Evolutionary conservation across 2,888 invertebrate species (phyloP).

Genomic region (Stenotaenia linearis): DNA sequence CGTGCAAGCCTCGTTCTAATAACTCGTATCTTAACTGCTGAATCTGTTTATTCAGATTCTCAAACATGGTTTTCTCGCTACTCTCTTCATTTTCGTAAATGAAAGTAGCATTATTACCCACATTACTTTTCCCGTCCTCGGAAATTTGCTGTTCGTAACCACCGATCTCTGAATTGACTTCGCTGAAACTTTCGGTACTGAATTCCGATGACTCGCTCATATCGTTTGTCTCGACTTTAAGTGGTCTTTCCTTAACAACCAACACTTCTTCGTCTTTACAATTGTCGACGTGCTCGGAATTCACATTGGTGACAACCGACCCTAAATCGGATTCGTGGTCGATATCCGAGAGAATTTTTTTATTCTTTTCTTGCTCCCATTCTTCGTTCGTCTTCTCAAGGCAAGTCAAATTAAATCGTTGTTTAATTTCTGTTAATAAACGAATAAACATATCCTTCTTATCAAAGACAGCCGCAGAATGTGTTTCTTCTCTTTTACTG

Average conservation of each 20-base stretch:
- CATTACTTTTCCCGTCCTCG: not conserved
- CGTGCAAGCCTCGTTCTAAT: not conserved
- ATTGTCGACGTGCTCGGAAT: not conserved
- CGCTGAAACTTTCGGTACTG: not conserved
- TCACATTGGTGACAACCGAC: not conserved
- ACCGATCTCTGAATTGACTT: not conserved
- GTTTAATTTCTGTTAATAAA: not conserved
- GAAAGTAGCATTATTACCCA: not conserved
- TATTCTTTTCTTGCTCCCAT: too few species aligned
- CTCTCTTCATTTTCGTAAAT: not conserved
- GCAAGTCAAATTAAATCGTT: not conserved
- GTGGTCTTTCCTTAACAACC: too few species aligned
- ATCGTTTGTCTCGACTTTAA: not conserved
- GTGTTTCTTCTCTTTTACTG: not conserved
- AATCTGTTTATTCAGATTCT: constrained; percentile 17
- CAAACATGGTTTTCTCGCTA: not conserved
- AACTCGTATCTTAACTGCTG: not conserved
- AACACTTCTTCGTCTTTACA: not conserved
- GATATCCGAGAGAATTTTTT: not conserved
- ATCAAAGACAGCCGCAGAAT: not conserved
- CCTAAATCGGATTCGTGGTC: not conserved
- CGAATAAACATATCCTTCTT: not conserved
- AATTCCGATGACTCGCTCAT: constrained; percentile 11
- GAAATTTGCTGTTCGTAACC: not conserved
- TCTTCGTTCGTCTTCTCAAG: not conserved